These are phyloP conservation scores for Puffinus mauretanicus DNA, from an alignment of 2,113 vertebrate species.

Conservation along the genomic window DNA sequence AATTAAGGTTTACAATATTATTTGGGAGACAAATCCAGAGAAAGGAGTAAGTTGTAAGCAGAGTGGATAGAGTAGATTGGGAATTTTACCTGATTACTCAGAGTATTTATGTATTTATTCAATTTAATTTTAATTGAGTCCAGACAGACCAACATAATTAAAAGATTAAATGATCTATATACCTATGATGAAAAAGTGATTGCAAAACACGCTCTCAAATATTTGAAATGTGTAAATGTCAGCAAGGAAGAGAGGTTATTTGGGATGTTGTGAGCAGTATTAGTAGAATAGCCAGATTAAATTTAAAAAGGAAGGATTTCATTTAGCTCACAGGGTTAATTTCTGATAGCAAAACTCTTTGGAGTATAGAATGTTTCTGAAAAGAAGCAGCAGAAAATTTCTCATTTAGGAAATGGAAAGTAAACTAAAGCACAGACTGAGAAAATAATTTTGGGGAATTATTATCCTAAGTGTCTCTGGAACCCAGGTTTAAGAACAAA, in stretches of 20 bases:
- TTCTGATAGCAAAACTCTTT: not conserved
- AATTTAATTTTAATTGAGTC: not conserved
- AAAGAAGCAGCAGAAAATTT: not conserved
- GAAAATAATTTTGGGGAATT: not conserved
- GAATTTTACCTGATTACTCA: not conserved
- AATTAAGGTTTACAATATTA: not conserved
- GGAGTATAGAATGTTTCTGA: not conserved
- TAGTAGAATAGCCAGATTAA: not conserved
- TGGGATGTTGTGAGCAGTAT: not conserved
- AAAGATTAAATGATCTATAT: not conserved
- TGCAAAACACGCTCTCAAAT: not conserved
- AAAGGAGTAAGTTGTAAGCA: not conserved
- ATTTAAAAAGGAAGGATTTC: not conserved
- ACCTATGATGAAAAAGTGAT: not conserved
- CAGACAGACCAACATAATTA: not conserved
- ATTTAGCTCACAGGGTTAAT: not conserved
- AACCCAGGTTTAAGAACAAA: not conserved
- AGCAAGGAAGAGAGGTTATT: not conserved
- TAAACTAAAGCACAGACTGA: not conserved
- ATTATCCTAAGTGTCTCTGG: not conserved
- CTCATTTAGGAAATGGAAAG: not conserved
- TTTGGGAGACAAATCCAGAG: not conserved
- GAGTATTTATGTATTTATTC: conserved; percentile 9
- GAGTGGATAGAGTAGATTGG: not conserved
- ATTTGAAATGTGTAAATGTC: not conserved